Evolutionary conservation across 1,140 invertebrate genomes (phyloP).

Genomic region (Temnothorax curvispinosus): DNA sequence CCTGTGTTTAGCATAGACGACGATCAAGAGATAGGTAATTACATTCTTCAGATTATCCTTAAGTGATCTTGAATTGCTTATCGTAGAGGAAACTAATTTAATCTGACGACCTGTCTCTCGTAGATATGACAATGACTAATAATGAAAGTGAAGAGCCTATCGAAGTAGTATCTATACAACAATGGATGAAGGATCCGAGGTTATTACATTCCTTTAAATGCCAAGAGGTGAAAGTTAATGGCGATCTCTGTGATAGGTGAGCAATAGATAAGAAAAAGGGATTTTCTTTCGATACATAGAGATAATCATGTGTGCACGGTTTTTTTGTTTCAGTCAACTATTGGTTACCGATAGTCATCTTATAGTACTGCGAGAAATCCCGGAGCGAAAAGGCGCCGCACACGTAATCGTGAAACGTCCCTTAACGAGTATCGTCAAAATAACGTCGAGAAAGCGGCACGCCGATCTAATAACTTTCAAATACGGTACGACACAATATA

Average conservation of each 20-base stretch:
- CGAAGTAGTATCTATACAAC: constrained; percentile 90
- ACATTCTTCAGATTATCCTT: background rate
- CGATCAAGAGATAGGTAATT: constrained; percentile 90
- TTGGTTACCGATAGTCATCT: constrained; percentile 96
- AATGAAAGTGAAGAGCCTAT: constrained; percentile 88
- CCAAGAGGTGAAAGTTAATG: constrained; percentile 95
- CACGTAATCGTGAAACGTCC: constrained; percentile 94
- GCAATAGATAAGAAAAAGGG: constrained; percentile 22
- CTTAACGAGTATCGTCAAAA: constrained; percentile 96
- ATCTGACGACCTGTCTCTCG: constrained; percentile 25
- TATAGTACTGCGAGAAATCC: constrained; percentile 93
- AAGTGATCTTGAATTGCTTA: background rate
- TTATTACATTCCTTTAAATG: constrained; percentile 95
- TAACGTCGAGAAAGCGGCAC: constrained; percentile 97
- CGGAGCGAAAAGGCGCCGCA: constrained; percentile 91
- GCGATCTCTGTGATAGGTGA: constrained; percentile 92
- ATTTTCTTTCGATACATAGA: background rate
- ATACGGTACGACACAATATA: constrained; percentile 91
- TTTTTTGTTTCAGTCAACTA: constrained; percentile 88
- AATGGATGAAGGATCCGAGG: constrained; percentile 94
- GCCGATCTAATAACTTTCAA: constrained; percentile 98
- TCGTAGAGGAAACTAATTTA: background rate
- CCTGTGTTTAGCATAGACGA: constrained; percentile 98
- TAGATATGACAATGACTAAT: constrained; percentile 82
- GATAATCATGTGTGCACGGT: background rate